phyloP scores from a whole-genome alignment of 2,888 invertebrate species.

The Oscheius onirici region DNA sequence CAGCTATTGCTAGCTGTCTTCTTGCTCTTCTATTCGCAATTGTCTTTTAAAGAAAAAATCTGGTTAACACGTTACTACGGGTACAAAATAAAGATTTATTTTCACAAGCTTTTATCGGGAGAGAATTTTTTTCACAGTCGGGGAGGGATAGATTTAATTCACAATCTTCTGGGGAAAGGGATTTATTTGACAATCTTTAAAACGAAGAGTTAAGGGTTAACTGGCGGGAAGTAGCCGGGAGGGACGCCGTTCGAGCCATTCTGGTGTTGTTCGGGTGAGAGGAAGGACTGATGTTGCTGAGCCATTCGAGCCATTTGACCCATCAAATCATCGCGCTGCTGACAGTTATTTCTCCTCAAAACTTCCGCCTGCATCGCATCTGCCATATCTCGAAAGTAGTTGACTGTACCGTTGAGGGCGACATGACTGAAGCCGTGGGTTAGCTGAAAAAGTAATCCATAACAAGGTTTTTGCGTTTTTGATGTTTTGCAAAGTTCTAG shows the following conservation, averaged over 20 bases:
- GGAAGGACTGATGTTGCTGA: no score
- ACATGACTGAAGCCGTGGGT: conserved; percentile 32
- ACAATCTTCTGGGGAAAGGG: not conserved
- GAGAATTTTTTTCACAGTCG: not conserved
- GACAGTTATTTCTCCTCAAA: no score
- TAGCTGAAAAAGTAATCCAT: conserved; percentile 11
- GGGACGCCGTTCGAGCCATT: no score
- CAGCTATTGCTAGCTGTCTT: no score
- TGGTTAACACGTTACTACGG: not conserved
- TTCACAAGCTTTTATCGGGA: conserved; percentile 63
- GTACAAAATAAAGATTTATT: conserved; percentile 66
- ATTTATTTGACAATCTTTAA: not conserved
- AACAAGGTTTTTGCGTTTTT: no score
- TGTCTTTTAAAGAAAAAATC: not conserved
- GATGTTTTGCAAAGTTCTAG: no score
- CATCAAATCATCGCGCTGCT: no score
- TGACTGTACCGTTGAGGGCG: not conserved
- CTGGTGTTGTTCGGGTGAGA: no score
- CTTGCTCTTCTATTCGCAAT: not conserved
- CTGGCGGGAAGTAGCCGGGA: no score
- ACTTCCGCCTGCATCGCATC: not conserved
- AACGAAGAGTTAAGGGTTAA: no score
- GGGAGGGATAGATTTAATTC: not conserved
- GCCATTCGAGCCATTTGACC: no score
- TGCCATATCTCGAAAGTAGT: not conserved